These are phyloP conservation scores for Setophaga kirtlandii DNA, from an alignment of 2,113 vertebrate genomes.

Conservation along the genomic window DNA sequence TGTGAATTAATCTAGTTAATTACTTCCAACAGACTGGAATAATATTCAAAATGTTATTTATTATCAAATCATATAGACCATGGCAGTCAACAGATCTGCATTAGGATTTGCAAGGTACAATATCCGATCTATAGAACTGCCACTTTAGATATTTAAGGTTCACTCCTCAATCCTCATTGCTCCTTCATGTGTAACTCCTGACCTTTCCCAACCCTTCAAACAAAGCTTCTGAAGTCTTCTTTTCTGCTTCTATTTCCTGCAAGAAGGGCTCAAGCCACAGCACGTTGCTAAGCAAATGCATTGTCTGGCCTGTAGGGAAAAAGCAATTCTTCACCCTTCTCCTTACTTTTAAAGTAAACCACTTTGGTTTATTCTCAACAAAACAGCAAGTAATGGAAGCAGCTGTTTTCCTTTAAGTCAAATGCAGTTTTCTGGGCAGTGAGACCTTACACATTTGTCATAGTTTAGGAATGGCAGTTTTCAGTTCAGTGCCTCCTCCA, in stretches of 20 bases:
- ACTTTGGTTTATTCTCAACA: background rate
- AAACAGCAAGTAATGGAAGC: background rate
- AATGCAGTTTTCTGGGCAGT: background rate
- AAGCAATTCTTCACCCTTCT: background rate
- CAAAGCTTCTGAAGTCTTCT: background rate
- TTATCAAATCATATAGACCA: background rate
- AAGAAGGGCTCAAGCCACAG: background rate
- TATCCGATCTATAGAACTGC: background rate
- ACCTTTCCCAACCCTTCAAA: background rate
- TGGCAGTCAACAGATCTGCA: background rate
- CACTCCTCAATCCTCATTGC: background rate
- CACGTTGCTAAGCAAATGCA: background rate
- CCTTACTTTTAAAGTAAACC: background rate
- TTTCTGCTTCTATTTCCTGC: background rate
- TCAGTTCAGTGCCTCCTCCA: fast-evolving
- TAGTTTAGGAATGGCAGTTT: background rate
- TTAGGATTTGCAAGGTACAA: background rate
- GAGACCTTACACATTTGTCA: background rate
- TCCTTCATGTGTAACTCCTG: background rate
- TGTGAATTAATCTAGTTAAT: background rate
- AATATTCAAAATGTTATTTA: background rate
- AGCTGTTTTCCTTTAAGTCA: fast-evolving
- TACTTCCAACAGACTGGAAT: background rate
- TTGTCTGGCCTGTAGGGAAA: background rate
- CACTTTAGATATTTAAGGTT: background rate